A percentile compares a stretch with the other conserved stretches of the same genome.
Evolutionary conservation across 2,113 vertebrate genomes (phyloP).

Genomic region (Noturus placidus): DNA sequence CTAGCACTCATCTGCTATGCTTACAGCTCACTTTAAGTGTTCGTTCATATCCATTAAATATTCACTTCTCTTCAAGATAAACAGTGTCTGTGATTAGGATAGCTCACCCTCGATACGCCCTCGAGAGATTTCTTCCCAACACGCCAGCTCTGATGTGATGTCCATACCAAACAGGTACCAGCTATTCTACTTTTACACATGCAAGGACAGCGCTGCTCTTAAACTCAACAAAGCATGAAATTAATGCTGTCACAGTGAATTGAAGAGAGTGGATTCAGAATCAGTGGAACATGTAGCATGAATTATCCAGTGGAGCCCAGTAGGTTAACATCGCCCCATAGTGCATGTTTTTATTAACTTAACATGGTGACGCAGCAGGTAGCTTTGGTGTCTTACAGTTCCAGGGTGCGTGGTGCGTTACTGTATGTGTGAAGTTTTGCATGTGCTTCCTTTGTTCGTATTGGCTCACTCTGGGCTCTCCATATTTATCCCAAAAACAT

Average conservation of each 20-base stretch:
- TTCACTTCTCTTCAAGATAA: neutral
- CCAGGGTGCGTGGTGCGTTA: neutral
- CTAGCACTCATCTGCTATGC: neutral
- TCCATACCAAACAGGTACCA: constrained; percentile 13
- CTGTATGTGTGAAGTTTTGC: neutral
- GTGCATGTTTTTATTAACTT: neutral
- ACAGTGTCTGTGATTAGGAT: neutral
- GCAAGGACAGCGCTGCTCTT: neutral
- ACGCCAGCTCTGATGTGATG: neutral
- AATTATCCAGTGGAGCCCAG: neutral
- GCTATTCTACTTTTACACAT: constrained; percentile 21
- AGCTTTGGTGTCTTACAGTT: neutral
- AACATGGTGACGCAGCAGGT: neutral
- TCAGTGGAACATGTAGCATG: constrained; percentile 3
- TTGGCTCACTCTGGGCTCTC: neutral
- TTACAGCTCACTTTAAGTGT: neutral
- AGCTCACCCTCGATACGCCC: neutral
- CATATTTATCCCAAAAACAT: neutral
- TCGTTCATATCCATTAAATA: neutral
- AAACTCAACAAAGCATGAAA: constrained; percentile 23
- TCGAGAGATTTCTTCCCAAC: neutral
- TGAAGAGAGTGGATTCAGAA: constrained; percentile 14
- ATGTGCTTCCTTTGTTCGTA: neutral
- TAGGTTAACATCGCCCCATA: neutral
- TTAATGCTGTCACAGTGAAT: constrained; percentile 16